Conservation (phyloP, 2,113 vertebrate species). For the Lethenteron reissneri region DNA sequence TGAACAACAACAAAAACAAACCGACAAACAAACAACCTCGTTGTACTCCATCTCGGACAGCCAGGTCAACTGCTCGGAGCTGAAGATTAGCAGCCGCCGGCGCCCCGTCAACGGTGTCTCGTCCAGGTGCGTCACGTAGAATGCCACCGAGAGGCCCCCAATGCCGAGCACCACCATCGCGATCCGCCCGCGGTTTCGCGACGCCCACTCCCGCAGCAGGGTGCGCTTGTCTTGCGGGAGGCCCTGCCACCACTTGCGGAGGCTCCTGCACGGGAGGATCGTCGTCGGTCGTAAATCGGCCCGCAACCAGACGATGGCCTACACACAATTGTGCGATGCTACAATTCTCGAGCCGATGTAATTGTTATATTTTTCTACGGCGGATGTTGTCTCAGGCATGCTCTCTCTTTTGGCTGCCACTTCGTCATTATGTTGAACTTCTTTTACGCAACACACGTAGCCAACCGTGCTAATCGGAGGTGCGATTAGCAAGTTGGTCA, state of each 20-base stretch:
- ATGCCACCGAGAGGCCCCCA: conserved; percentile 29
- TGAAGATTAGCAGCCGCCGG: conserved; percentile 46
- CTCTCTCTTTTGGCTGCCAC: not conserved
- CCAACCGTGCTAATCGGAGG: too few relatives aligned
- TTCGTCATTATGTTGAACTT: not conserved
- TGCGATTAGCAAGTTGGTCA: too few relatives aligned
- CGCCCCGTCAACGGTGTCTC: conserved; percentile 66
- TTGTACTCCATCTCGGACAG: conserved; percentile 45
- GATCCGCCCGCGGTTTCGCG: conserved; percentile 47
- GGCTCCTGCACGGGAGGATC: conserved; percentile 32
- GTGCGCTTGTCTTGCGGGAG: conserved; percentile 51
- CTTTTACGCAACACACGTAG: not conserved
- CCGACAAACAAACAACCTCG: conserved; percentile 21
- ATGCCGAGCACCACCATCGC: conserved; percentile 23
- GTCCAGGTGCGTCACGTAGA: conserved; percentile 66
- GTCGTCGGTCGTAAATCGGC: not conserved
- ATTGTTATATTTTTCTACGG: not conserved
- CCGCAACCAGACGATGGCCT: too few relatives aligned
- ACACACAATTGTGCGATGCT: conserved; percentile 3
- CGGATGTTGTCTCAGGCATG: not conserved
- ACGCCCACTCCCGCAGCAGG: conserved; percentile 35
- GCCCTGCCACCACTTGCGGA: conserved; percentile 72
- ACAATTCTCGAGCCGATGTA: conserved; percentile 1
- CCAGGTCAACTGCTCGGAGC: conserved; percentile 44
- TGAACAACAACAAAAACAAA: too few relatives aligned